Percentiles rank a stretch among this genome's conserved stretches.
Conservation (phyloP, 2,888 invertebrate species). For the Seira musarum region DNA sequence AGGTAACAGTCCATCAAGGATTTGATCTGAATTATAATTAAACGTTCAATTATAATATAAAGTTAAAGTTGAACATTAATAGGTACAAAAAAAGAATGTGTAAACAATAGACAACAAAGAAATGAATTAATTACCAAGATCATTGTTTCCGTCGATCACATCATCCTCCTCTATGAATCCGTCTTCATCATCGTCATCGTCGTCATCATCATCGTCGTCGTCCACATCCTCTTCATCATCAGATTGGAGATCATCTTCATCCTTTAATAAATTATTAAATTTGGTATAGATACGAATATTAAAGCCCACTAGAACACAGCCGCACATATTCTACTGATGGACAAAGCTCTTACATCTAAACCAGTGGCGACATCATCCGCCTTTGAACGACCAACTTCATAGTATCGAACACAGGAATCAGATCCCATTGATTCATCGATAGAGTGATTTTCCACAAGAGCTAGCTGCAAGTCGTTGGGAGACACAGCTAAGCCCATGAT, state of each 20-base stretch:
- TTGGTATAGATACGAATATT: background rate
- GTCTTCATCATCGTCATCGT: conserved; percentile 71
- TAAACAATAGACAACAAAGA: no score
- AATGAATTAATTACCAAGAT: conserved; percentile 65
- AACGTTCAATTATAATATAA: no score
- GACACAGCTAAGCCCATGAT: conserved; percentile 59
- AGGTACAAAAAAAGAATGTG: no score
- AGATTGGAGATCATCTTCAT: conserved; percentile 65
- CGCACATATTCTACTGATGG: background rate
- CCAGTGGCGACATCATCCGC: conserved; percentile 86
- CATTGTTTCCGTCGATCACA: conserved; percentile 61
- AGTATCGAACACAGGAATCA: conserved; percentile 91
- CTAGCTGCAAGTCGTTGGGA: conserved; percentile 77
- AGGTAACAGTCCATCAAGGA: conserved; percentile 48
- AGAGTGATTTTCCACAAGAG: conserved; percentile 88
- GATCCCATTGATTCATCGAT: conserved; percentile 83
- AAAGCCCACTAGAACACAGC: background rate
- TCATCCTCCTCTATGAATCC: conserved; percentile 67
- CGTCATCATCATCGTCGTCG: conserved; percentile 74
- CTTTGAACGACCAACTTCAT: conserved; percentile 91
- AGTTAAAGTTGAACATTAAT: no score
- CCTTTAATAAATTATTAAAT: conserved; percentile 27
- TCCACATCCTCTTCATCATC: conserved; percentile 78
- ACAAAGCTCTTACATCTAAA: conserved; percentile 40
- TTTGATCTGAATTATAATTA: conserved; percentile 48